A percentile compares a stretch with the other conserved stretches of the same genome.
phyloP scores from a whole-genome alignment of 2,113 vertebrate genomes.

The Sterrhoptilus dennistouni region DNA sequence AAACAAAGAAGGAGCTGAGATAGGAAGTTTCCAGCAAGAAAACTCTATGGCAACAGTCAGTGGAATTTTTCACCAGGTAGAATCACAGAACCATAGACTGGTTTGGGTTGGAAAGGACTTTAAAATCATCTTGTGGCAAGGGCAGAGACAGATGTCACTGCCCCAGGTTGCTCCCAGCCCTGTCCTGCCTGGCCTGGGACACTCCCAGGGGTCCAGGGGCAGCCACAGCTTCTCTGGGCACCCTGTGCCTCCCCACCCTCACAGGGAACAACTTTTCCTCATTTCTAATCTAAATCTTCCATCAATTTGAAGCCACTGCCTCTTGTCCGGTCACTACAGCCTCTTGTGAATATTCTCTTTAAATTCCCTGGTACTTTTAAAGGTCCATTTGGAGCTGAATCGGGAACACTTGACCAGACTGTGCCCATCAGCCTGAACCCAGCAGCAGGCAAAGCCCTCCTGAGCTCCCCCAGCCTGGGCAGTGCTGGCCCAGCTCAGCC shows the following conservation, averaged over 20 bases:
- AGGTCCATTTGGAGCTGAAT: neutral
- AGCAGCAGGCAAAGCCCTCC: neutral
- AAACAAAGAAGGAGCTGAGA: neutral
- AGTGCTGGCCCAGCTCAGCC: neutral
- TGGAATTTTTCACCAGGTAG: neutral
- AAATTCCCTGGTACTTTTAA: rapidly evolving
- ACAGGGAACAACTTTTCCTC: neutral
- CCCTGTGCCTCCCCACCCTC: neutral
- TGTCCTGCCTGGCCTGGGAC: rapidly evolving
- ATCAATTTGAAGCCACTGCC: neutral
- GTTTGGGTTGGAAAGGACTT: neutral
- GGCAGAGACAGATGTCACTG: neutral
- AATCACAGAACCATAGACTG: neutral
- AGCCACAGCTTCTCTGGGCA: neutral
- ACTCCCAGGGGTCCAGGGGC: neutral
- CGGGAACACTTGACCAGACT: neutral
- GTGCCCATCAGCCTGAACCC: rapidly evolving
- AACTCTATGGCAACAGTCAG: neutral
- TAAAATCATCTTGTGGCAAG: neutral
- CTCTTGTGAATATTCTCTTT: neutral
- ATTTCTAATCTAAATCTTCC: no score
- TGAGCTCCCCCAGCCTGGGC: neutral
- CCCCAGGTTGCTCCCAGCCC: neutral
- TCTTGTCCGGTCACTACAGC: rapidly evolving
- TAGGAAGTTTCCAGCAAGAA: neutral